Evolutionary conservation across 2,888 invertebrate genomes (phyloP).

Genomic region (Strigamia crassipes): DNA sequence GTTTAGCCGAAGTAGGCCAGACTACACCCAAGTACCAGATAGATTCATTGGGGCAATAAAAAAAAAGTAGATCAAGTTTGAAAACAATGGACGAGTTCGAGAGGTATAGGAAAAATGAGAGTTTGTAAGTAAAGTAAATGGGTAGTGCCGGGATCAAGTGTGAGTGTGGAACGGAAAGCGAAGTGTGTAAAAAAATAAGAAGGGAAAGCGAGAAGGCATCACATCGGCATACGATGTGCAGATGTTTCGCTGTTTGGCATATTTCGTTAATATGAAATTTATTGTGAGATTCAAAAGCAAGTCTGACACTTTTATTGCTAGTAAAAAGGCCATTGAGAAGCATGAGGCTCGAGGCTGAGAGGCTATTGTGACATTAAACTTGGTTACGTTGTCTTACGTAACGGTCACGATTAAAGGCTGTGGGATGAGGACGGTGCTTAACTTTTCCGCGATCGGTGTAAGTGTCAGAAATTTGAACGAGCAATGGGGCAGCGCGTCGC

Average conservation of each 20-base stretch:
- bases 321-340: conserved; percentile 51
- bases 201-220: neutral
- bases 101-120: conserved; percentile 3
- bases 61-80: conserved; percentile 36
- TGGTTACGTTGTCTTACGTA: conserved; percentile 52
- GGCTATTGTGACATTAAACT: conserved; percentile 51
- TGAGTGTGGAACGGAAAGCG: neutral
- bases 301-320: conserved; percentile 51
- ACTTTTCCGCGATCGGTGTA: neutral
- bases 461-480: conserved; percentile 47
- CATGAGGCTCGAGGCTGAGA: conserved; percentile 51
- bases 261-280: conserved; percentile 52
- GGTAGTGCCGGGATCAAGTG: neutral
- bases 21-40: conserved; percentile 30
- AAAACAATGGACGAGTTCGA: conserved; percentile 6
- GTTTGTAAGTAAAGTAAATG: neutral
- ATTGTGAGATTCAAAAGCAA: conserved; percentile 49
- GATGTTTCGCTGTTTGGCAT: conserved; percentile 32
- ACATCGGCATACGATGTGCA: conserved; percentile 4
- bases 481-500: neutral
- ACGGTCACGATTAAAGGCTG: conserved; percentile 48
- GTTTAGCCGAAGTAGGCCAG: conserved; percentile 23
- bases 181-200: neutral
- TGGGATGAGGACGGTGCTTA: conserved; percentile 12
- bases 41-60: conserved; percentile 39